These are phyloP conservation scores for Popillia japonica DNA, from an alignment of 1,140 invertebrate species.

Conservation along the genomic window DNA sequence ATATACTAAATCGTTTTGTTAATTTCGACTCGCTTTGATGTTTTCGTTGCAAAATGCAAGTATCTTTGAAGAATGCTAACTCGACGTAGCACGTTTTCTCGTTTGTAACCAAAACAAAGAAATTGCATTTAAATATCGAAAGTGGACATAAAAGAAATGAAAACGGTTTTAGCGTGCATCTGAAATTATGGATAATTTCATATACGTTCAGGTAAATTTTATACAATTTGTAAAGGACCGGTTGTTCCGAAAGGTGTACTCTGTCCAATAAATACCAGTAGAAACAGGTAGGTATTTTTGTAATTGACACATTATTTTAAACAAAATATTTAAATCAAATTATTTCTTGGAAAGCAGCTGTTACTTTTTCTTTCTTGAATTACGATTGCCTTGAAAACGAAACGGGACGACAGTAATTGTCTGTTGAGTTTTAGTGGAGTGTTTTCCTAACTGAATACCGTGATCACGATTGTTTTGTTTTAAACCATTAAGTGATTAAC, in stretches of 20 bases:
- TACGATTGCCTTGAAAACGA: constrained; percentile 22
- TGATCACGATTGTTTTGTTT: not conserved
- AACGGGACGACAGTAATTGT: not conserved
- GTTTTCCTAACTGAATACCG: not conserved
- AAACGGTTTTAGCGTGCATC: constrained; percentile 18
- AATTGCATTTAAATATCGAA: constrained; percentile 14
- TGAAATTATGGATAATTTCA: constrained; percentile 22
- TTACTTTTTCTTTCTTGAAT: constrained; percentile 13
- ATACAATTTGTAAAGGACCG: constrained; percentile 26
- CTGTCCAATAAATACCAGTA: not conserved
- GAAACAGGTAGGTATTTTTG: not conserved
- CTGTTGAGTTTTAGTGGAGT: not conserved
- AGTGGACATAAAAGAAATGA: not conserved
- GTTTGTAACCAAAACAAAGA: constrained; percentile 5
- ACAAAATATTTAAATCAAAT: constrained; percentile 33
- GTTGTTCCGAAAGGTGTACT: constrained; percentile 23
- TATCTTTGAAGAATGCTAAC: not conserved
- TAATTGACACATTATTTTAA: constrained; percentile 35
- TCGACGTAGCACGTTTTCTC: not conserved
- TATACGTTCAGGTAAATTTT: constrained; percentile 9
- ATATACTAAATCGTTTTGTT: too few species aligned
- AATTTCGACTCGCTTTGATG: too few species aligned
- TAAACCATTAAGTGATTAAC: constrained; percentile 1
- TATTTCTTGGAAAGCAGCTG: constrained; percentile 27
- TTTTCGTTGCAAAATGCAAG: too few species aligned